Evolutionary conservation across 1,140 invertebrate species (phyloP), one percentile per base, ranked within the genome.

Genomic region (Ceratoteleas bidentatus): DNA sequence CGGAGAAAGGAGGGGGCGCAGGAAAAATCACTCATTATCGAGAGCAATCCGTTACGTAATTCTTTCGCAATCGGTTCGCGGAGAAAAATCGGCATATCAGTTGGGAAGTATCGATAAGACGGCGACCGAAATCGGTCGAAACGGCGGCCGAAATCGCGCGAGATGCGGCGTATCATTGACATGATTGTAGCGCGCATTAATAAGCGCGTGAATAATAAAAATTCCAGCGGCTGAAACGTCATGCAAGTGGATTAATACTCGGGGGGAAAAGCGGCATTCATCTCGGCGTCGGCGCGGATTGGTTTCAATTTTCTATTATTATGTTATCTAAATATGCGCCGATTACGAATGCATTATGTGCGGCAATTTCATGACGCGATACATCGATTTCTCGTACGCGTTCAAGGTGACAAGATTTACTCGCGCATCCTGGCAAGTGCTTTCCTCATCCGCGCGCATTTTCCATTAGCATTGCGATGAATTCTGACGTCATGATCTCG

Each of bases 401-500:
- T 74, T 81, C 83, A 84, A 81, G 83, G 83, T 81, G 78, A 84
- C 61, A 65, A 75, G 75, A 79, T 84, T 81, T 74, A 65, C 78
- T 74, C 65, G 77, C 7, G 38, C 74, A 84, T 84, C 82, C 77
- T 77, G 76, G 49, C 79, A 52, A 81, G 49, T 73, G 61, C 72
- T 83, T 83, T 83, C 83, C 83, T 84, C 83, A 84, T 72, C 84
- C 65, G 43, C 69, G 69, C 68, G 78, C n/a, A 83, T 83, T 85
- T 85, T 81, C 74, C 78, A 83, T 81, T 68, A 80, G 56, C 74
- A 81, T 79, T 75, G 74, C 65, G 74, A 77, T 80, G 50, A 68
- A 73, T 84, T 87, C 86, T 88, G 88, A 89, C 88, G 88, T 90
- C 89, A 89, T 85, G 84, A 84, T 85, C 80, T 73, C 85, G 82